Evolutionary conservation across 1,140 invertebrate species (phyloP).

Genomic region (Trichonephila inaurata): DNA sequence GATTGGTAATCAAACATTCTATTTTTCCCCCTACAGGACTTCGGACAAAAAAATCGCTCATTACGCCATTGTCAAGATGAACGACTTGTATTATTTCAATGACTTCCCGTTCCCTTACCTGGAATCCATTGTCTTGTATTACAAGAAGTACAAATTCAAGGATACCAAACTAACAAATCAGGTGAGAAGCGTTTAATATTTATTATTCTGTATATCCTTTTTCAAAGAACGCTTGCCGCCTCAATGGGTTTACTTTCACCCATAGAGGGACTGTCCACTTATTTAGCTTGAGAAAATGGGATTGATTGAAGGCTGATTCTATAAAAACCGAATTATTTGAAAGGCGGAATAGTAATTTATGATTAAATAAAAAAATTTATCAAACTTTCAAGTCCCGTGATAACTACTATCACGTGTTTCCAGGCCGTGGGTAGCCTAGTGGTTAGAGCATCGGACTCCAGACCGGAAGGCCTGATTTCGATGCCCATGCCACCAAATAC

Average conservation of each 20-base stretch:
- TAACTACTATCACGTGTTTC: too few species aligned
- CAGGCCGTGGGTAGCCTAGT: too few species aligned
- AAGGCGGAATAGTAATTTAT: too few species aligned
- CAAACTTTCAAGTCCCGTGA: too few species aligned
- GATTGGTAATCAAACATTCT: too few species aligned
- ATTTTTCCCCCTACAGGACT: slow-evolving; percentile 26
- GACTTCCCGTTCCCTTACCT: slow-evolving; percentile 77
- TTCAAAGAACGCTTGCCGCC: not conserved
- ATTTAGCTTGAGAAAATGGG: not conserved
- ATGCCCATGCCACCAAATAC: too few species aligned
- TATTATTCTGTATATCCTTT: not conserved
- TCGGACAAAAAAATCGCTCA: slow-evolving; percentile 62
- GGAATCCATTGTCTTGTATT: slow-evolving; percentile 77
- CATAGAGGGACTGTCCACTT: not conserved
- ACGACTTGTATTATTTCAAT: slow-evolving; percentile 77
- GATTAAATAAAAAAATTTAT: too few species aligned
- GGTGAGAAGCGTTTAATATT: slow-evolving; percentile 51
- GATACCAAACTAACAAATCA: slow-evolving; percentile 76
- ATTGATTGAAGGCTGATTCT: too few species aligned
- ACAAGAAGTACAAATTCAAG: slow-evolving; percentile 77
- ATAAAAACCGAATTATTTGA: too few species aligned
- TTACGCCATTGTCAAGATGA: slow-evolving; percentile 71
- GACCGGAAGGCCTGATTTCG: too few species aligned
- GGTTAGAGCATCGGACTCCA: too few species aligned
- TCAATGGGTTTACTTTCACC: not conserved